Evolutionary conservation across 2,797 vertebrate species (phyloP).

Genomic region (Petrocephalus sullivani): DNA sequence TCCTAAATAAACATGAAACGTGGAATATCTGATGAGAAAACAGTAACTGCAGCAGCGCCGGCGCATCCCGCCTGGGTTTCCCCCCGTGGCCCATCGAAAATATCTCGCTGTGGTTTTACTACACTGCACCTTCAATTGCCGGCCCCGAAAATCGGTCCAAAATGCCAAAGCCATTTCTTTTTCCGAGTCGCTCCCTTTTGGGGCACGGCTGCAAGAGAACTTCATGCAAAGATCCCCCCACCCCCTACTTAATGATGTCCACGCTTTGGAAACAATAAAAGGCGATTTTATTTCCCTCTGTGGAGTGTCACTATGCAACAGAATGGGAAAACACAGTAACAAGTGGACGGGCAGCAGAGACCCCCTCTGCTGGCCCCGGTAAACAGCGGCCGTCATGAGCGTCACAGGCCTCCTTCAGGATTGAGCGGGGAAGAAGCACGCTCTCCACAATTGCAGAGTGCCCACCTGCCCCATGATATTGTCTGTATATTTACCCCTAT

Average conservation of each 20-base stretch:
- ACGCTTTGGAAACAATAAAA: constrained; percentile 54
- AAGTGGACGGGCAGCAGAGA: constrained; percentile 39
- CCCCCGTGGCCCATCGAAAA: not conserved
- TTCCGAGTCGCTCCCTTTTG: constrained; percentile 13
- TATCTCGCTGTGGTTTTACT: constrained; percentile 16
- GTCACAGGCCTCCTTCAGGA: not conserved
- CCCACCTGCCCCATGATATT: not conserved
- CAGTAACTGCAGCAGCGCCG: not conserved
- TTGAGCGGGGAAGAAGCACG: not conserved
- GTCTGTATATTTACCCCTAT: not conserved
- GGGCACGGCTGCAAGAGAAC: constrained; percentile 8
- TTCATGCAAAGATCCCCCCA: constrained; percentile 16
- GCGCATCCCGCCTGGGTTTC: not conserved
- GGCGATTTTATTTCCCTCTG: constrained; percentile 31
- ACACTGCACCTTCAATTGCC: constrained; percentile 26
- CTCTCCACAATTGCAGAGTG: not conserved
- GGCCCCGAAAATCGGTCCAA: constrained; percentile 35
- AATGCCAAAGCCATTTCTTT: constrained; percentile 29
- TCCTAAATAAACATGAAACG: not conserved
- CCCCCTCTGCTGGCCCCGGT: not conserved
- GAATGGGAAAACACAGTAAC: constrained; percentile 59
- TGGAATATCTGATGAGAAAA: not conserved
- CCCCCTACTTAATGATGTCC: constrained; percentile 17
- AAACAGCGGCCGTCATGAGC: not conserved
- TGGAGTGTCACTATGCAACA: constrained; percentile 58